Percentiles rank a stretch among this genome's conserved stretches.
Evolutionary conservation across 2,888 invertebrate genomes (phyloP).

Genomic region (Sphinx pinastri): DNA sequence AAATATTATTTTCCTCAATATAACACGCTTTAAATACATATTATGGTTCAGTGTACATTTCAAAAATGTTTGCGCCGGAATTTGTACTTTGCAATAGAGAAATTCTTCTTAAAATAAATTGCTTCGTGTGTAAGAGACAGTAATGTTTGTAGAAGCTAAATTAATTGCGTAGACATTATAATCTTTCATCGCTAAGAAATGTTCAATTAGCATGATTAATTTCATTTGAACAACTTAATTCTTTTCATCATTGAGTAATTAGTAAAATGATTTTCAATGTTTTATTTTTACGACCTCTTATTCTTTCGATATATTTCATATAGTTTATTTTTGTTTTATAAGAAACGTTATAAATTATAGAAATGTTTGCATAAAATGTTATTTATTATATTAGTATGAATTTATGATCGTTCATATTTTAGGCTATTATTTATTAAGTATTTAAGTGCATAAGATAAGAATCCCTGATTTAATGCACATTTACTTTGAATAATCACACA

Average conservation of each 20-base stretch:
- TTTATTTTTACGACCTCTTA: background rate
- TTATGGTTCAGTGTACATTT: constrained; percentile 14
- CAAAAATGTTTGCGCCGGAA: constrained; percentile 4
- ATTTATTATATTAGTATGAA: background rate
- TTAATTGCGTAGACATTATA: background rate
- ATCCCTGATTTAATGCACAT: background rate
- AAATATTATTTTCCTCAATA: constrained; percentile 4
- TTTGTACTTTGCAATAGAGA: constrained; percentile 11
- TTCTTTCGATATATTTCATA: background rate
- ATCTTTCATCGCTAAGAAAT: background rate
- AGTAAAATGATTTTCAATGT: background rate
- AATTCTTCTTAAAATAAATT: constrained; percentile 19
- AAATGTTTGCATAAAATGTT: background rate
- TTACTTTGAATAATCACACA: background rate
- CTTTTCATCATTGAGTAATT: background rate
- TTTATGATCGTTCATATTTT: background rate
- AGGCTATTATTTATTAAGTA: background rate
- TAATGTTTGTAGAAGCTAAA: background rate
- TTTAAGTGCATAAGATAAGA: background rate
- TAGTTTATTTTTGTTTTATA: background rate
- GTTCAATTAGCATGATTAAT: background rate
- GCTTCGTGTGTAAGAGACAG: constrained; percentile 5
- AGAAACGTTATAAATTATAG: background rate
- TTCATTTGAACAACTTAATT: background rate
- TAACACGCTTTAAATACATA: constrained; percentile 27